Base-by-base conservation (phyloP, 2,888 invertebrate species). In the Polyommatus iphigenia region DNA sequence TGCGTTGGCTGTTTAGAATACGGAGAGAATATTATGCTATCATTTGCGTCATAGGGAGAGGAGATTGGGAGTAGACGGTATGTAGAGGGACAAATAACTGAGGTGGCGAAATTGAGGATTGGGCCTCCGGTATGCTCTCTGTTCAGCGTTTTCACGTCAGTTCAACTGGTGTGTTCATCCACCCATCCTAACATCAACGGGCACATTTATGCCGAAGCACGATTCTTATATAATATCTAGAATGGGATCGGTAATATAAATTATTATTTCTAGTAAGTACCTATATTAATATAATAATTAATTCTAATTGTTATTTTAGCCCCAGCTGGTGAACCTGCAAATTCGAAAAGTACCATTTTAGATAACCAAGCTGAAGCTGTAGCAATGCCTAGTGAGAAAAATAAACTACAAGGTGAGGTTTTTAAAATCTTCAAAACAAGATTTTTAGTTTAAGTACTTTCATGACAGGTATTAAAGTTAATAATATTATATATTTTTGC, bases 391-490 rank as follows among this genome's bases (percentile, higher is more conserved):
- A 41, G 77, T 77, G 71, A 50, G 71, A 77, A 41, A 77, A 71
- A 77, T 77, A 32, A 77, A 71, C 41, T 77, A 77, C 77, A 50
- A 77, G 77, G 77, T 77, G 77, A 77, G 77, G 71, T 77, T 77
- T 71, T 77, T 71, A n/a, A n/a, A 41, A 77, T 62, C 20, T 67
- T 36, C 50, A 36, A 77, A 77, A 71, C 71, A 71, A 71, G 32
- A 71, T 71, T 15, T 32, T 72, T 72, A 72, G 72, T 62, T 59
- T 59, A 41, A 41, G 41, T 41, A 59, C 20, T 59, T 71, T 71
- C 6, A 32, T 71, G n/a, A 36, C 36, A 71, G 36, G 32, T 29
- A 36, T 71, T 71, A 32, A 71, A 71, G 29, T 24, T 71, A 59
- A 59, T 59, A 59, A 24, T 32, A 29, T 71, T 71, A 71, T 71